phyloP scores from a whole-genome alignment of 2,888 invertebrate genomes.

The Petrolisthes manimaculis region DNA sequence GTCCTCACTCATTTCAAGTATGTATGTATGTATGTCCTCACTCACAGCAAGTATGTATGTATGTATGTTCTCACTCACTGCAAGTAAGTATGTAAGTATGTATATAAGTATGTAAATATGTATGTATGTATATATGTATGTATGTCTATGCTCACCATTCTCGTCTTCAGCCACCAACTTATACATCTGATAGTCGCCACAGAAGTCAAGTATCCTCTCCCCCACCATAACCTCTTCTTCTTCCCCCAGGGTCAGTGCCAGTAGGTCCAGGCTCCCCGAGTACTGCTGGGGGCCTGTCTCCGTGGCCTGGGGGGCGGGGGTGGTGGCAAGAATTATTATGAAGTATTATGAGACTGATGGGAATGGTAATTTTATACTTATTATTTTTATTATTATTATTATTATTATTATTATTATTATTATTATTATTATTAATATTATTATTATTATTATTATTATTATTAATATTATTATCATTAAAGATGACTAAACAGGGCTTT shows the following conservation, averaged over 20 bases:
- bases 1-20: no score
- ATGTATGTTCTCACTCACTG: no score
- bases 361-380: neutral
- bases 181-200: neutral
- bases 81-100: no score
- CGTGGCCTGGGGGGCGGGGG: neutral
- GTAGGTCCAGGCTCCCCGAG: neutral
- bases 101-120: no score
- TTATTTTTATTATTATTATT: neutral
- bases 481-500: no score
- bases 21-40: no score
- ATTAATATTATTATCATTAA: no score
- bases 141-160: neutral
- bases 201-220: neutral
- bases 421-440: neutral
- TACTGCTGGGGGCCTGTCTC: neutral
- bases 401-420: neutral
- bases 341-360: no score
- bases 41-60: no score
- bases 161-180: neutral
- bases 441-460: neutral
- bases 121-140: no score
- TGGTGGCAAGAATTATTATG: no score
- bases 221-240: neutral
- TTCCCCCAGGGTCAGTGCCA: neutral